These are phyloP conservation scores for Corbicula japonica DNA, from an alignment of 2,888 invertebrate genomes.

Conservation along the genomic window DNA sequence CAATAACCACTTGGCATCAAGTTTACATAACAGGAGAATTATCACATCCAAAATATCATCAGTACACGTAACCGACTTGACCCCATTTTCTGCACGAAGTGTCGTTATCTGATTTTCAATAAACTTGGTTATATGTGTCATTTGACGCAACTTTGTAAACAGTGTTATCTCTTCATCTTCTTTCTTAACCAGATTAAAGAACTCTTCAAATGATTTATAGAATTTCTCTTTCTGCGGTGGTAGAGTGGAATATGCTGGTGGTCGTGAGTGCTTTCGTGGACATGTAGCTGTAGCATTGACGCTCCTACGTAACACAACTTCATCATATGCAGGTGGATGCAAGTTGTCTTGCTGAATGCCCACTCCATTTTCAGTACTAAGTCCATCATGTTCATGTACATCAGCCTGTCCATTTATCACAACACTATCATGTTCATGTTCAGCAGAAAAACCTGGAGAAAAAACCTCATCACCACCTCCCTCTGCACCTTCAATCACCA, in stretches of 20 bases:
- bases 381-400: background rate
- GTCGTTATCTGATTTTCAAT: slow-evolving; percentile 56
- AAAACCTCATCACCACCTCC: background rate
- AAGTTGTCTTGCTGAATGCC: too few species aligned
- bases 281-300: background rate
- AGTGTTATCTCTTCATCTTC: slow-evolving; percentile 48
- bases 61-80: slow-evolving; percentile 59
- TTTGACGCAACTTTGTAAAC: slow-evolving; percentile 63
- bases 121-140: slow-evolving; percentile 67
- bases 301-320: slow-evolving; percentile 3
- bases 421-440: background rate
- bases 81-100: slow-evolving; percentile 40
- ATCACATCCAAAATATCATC: slow-evolving; percentile 78
- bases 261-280: too few species aligned
- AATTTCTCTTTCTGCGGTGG: slow-evolving; percentile 35
- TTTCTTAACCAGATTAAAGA: slow-evolving; percentile 39
- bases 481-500: background rate
- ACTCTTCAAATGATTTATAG: slow-evolving; percentile 51
- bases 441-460: background rate
- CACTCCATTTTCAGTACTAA: background rate
- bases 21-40: slow-evolving; percentile 75
- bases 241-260: slow-evolving; percentile 15
- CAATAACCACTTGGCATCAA: slow-evolving; percentile 63
- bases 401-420: slow-evolving; percentile 10
- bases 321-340: slow-evolving; percentile 13